A percentile compares a stretch with the other conserved stretches of the same genome.
Conservation (phyloP, 1,140 invertebrate genomes). For the Drosophila nigromelanica region DNA sequence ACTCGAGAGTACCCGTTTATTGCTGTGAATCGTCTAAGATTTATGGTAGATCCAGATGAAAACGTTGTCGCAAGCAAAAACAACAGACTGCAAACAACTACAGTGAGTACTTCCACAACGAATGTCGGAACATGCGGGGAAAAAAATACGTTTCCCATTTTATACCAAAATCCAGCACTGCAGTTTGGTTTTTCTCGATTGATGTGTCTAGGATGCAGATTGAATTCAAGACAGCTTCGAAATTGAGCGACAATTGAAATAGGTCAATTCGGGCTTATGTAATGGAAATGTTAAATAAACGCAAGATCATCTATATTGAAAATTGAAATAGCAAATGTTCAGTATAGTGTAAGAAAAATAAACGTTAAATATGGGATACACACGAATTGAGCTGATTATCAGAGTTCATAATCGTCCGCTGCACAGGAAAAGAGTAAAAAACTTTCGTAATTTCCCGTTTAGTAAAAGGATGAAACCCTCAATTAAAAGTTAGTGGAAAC, state of each 20-base stretch:
- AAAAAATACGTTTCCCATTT: too few species aligned
- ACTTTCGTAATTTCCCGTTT: constrained; percentile 75
- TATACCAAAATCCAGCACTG: neutral
- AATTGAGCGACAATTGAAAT: constrained; percentile 33
- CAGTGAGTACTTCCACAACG: constrained; percentile 25
- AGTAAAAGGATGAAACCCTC: constrained; percentile 33
- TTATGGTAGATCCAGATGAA: constrained; percentile 70
- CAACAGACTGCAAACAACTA: constrained; percentile 24
- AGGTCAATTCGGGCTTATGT: neutral
- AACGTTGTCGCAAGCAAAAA: constrained; percentile 39
- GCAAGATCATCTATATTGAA: too few species aligned
- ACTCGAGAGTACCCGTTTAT: constrained; percentile 36
- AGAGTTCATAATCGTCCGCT: neutral
- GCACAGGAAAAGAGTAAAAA: constrained; percentile 23
- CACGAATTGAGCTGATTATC: neutral
- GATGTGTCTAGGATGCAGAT: constrained; percentile 7
- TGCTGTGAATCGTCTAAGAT: constrained; percentile 68
- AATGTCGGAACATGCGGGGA: neutral
- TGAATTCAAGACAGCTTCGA: constrained; percentile 12
- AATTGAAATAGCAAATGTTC: neutral
- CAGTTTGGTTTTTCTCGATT: neutral
- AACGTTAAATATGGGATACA: neutral
- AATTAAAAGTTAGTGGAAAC: constrained; percentile 70
- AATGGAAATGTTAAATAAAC: neutral
- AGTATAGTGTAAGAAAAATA: neutral